These are phyloP conservation scores for Myioborus miniatus DNA, from an alignment of 2,797 vertebrate genomes.

Conservation along the genomic window DNA sequence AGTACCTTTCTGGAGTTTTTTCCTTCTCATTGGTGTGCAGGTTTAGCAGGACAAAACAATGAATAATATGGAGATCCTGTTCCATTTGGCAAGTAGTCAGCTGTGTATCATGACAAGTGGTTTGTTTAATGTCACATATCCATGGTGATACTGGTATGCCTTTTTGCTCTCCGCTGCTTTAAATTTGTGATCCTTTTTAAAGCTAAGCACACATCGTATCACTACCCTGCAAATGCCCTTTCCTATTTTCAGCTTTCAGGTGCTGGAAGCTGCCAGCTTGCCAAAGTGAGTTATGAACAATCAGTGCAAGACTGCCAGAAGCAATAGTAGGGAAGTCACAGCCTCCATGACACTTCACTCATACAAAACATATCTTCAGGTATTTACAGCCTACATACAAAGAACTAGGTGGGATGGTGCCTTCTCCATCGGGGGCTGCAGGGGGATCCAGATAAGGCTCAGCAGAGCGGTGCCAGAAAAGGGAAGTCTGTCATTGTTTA, in stretches of 20 bases:
- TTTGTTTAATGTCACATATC: slow-evolving; percentile 66
- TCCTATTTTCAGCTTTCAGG: slow-evolving; percentile 54
- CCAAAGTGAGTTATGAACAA: slow-evolving; percentile 26
- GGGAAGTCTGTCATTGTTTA: neutral
- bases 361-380: neutral
- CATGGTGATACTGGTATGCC: slow-evolving; percentile 38
- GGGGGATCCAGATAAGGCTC: neutral
- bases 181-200: slow-evolving; percentile 26
- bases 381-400: neutral
- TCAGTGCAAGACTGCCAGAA: neutral
- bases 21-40: neutral
- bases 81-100: slow-evolving; percentile 49
- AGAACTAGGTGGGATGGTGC: neutral
- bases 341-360: neutral
- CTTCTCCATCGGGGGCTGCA: neutral
- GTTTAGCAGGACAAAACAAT: slow-evolving; percentile 28
- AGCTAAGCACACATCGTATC: slow-evolving; percentile 9
- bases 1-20: neutral
- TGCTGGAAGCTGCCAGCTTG: slow-evolving; percentile 34
- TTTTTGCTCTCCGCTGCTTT: slow-evolving; percentile 41
- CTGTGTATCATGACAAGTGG: slow-evolving; percentile 46
- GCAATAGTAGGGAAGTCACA: neutral
- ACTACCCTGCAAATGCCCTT: slow-evolving; percentile 35
- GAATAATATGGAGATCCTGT: slow-evolving; percentile 35
- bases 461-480: neutral